Conservation (phyloP, 2,113 vertebrate species). For the Psittacara wagleri region DNA sequence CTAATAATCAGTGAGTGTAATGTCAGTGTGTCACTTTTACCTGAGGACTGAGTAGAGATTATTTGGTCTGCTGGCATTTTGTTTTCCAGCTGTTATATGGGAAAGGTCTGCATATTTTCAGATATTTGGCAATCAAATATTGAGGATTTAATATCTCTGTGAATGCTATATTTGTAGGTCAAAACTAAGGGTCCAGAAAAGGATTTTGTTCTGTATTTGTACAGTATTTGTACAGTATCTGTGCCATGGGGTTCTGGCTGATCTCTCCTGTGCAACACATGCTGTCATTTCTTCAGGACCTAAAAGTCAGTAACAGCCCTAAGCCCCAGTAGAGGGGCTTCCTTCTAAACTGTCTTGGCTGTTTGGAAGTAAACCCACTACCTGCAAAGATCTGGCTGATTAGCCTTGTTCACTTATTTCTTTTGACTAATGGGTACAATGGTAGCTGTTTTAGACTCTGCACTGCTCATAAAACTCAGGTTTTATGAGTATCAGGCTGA, state of each 20-base stretch:
- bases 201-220: neutral
- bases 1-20: neutral
- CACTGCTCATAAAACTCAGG: neutral
- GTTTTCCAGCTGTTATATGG: neutral
- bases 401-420: neutral
- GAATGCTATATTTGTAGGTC: neutral
- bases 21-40: neutral
- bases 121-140: neutral
- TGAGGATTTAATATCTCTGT: neutral
- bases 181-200: neutral
- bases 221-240: neutral
- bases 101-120: neutral
- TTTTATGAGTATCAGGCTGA: neutral
- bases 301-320: neutral
- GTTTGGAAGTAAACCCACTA: accelerated
- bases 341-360: neutral
- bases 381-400: accelerated
- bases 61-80: neutral
- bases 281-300: neutral
- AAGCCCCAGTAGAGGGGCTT: neutral
- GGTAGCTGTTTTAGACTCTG: neutral
- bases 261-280: neutral
- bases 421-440: neutral
- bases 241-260: neutral
- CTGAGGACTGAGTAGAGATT: neutral